Conservation (phyloP, 2,888 invertebrate genomes). For the Dasypolia templi region DNA sequence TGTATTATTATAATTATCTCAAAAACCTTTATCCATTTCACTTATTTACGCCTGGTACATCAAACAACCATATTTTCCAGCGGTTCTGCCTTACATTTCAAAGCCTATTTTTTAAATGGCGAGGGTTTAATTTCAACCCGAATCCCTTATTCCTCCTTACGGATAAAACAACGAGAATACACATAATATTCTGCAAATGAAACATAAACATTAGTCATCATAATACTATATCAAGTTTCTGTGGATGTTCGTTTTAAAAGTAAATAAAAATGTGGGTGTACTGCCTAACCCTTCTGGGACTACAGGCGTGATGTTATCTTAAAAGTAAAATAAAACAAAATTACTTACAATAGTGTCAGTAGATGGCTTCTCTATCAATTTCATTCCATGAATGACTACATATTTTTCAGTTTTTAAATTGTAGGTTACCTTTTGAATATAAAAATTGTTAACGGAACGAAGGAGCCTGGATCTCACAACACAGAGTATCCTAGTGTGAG, state of each 20-base stretch:
- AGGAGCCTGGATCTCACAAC: neutral
- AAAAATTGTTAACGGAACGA: neutral
- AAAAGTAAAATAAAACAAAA: neutral
- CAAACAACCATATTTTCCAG: neutral
- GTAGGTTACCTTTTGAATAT: neutral
- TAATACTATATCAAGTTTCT: neutral
- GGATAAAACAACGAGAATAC: neutral
- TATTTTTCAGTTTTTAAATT: neutral
- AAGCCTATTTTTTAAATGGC: constrained; percentile 11
- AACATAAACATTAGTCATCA: neutral
- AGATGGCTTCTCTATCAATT: neutral
- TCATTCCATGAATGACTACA: neutral
- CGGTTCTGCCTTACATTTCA: neutral
- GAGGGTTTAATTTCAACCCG: constrained; percentile 12
- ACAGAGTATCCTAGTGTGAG: neutral
- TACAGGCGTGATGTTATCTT: too few species aligned
- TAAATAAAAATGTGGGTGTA: too few species aligned
- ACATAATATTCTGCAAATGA: neutral
- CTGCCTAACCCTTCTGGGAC: too few species aligned
- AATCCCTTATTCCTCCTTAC: constrained; percentile 27
- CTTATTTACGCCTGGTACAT: neutral
- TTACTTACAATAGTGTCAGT: neutral
- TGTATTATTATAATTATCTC: neutral
- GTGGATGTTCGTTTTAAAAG: neutral
- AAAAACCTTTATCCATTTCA: neutral